These are phyloP conservation scores for Elephas maximus DNA, from an alignment of 2,113 vertebrate genomes.

Conservation along the genomic window DNA sequence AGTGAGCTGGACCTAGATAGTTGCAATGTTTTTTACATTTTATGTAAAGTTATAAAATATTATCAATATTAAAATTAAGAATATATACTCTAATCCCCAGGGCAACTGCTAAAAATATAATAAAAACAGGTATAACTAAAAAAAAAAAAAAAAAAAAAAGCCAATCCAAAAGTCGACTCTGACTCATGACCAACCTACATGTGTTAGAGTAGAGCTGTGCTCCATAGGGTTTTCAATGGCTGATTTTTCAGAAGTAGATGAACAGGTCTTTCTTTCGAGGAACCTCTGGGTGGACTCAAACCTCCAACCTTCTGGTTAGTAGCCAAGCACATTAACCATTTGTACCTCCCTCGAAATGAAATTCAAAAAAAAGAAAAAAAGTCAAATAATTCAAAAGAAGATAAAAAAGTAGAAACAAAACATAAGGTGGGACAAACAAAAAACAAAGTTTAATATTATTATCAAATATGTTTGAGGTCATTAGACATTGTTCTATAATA, in stretches of 20 bases:
- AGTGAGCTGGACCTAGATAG: background rate
- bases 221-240: no score
- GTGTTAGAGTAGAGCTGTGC: no score
- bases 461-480: background rate
- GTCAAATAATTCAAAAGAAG: background rate
- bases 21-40: background rate
- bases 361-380: slow-evolving; percentile 6
- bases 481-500: background rate
- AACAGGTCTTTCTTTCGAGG: no score
- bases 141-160: background rate
- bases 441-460: background rate
- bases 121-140: background rate
- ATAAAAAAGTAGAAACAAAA: background rate
- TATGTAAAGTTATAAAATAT: background rate
- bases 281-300: no score
- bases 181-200: no score
- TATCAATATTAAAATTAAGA: background rate
- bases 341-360: background rate
- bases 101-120: background rate
- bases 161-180: no score
- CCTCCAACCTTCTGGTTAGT: no score
- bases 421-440: background rate
- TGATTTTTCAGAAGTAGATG: no score
- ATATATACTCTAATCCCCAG: background rate
- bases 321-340: no score